Evolutionary conservation across 1,140 invertebrate genomes (phyloP).

Genomic region (Cotesia vestalis): DNA sequence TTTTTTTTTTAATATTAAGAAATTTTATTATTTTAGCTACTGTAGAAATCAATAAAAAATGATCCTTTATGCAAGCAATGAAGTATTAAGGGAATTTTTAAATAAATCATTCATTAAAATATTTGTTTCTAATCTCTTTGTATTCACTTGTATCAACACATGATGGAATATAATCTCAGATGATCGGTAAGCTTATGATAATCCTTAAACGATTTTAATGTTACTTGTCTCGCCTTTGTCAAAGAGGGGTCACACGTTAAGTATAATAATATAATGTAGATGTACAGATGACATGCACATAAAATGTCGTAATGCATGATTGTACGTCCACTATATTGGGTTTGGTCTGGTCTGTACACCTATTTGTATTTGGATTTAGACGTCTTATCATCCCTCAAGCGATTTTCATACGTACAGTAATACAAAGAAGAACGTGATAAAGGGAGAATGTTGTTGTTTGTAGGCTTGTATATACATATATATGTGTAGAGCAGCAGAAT

Average conservation of each 20-base stretch:
- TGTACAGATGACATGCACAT: conserved; percentile 1
- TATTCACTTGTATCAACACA: conserved; percentile 10
- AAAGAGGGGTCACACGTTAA: not conserved
- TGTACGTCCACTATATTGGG: not conserved
- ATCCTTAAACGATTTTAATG: conserved; percentile 13
- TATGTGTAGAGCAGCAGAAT: conserved; percentile 2
- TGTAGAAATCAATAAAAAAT: conserved; percentile 1
- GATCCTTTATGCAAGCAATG: not conserved
- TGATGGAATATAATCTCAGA: conserved; percentile 5
- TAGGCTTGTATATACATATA: not conserved
- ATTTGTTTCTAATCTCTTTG: not conserved
- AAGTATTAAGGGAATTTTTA: not conserved
- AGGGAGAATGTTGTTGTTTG: not conserved
- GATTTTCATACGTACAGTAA: not conserved
- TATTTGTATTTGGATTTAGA: conserved; percentile 22
- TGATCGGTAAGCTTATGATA: conserved; percentile 4
- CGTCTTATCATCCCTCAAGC: conserved; percentile 11
- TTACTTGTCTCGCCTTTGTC: not conserved
- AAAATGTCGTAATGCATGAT: conserved; percentile 1
- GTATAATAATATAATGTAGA: conserved; percentile 19
- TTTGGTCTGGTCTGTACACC: not conserved
- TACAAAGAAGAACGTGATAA: not conserved
- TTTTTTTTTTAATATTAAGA: not conserved
- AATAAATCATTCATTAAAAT: not conserved
- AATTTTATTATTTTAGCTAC: not conserved